A percentile compares a stretch with the other conserved stretches of the same genome.
Conservation (phyloP, 2,888 invertebrate genomes). For the Cryptocheilus praepositus region DNA sequence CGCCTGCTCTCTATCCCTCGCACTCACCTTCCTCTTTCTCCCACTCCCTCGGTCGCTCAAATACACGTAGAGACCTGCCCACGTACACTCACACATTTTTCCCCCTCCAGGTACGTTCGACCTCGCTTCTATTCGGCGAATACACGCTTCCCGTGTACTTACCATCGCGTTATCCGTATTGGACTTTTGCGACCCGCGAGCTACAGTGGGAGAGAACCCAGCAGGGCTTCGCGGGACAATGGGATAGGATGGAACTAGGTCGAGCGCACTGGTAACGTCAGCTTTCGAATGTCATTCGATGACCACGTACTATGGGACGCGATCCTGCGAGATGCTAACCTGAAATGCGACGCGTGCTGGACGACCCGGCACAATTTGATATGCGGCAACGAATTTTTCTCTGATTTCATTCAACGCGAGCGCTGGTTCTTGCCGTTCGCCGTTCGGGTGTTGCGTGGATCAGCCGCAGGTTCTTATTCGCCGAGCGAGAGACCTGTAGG, state of each 20-base stretch:
- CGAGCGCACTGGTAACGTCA: conserved; percentile 49
- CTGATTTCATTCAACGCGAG: too few species aligned
- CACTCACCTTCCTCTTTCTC: conserved; percentile 17
- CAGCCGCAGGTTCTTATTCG: too few species aligned
- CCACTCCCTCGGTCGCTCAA: not conserved
- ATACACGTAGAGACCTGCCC: too few species aligned
- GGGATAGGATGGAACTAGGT: conserved; percentile 38
- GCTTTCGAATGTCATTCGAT: conserved; percentile 38
- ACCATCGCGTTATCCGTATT: conserved; percentile 48
- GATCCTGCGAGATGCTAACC: not conserved
- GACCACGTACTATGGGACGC: conserved; percentile 8
- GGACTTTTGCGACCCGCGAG: conserved; percentile 29
- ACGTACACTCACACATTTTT: conserved; percentile 13
- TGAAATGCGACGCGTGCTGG: not conserved
- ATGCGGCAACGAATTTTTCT: not conserved
- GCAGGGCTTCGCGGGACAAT: conserved; percentile 19
- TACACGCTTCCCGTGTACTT: conserved; percentile 24
- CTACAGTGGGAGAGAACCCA: not conserved
- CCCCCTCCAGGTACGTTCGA: conserved; percentile 31
- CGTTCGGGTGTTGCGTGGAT: too few species aligned
- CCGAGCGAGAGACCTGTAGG: too few species aligned
- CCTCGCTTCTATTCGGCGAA: conserved; percentile 22
- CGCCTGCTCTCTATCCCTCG: conserved; percentile 7
- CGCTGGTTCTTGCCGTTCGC: too few species aligned
- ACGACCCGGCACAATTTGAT: not conserved